Evolutionary conservation across 2,888 invertebrate species (phyloP).

Genomic region (Cosmorhoe ocellata): DNA sequence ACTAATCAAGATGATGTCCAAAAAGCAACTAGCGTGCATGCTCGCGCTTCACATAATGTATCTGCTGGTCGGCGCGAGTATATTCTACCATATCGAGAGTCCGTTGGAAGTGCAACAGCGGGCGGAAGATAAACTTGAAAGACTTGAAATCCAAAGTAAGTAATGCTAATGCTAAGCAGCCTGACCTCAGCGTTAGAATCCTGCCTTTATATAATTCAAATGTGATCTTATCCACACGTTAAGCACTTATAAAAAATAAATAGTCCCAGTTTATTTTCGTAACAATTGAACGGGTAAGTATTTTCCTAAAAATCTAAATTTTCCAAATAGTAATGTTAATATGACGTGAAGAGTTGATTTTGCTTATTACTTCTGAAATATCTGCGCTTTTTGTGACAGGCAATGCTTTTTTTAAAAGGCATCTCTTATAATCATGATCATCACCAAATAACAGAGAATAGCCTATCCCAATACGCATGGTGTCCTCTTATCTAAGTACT

Average conservation of each 20-base stretch:
- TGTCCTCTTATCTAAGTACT: too few relatives aligned
- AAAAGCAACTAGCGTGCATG: slow-evolving; percentile 89
- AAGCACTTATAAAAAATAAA: slow-evolving; percentile 1
- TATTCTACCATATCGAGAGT: slow-evolving; percentile 92
- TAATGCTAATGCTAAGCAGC: slow-evolving; percentile 35
- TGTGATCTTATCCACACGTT: not conserved
- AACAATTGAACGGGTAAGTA: not conserved
- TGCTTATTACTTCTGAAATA: too few relatives aligned
- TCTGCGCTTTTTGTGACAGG: too few relatives aligned
- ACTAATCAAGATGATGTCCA: slow-evolving; percentile 87
- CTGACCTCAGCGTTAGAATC: slow-evolving; percentile 30
- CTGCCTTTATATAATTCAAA: slow-evolving; percentile 21
- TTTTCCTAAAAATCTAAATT: too few relatives aligned
- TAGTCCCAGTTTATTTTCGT: slow-evolving; percentile 15
- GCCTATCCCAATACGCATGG: too few relatives aligned
- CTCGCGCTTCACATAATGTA: slow-evolving; percentile 89
- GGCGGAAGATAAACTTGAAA: slow-evolving; percentile 82
- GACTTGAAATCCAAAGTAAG: slow-evolving; percentile 88
- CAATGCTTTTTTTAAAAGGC: too few relatives aligned
- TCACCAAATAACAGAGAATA: too few relatives aligned
- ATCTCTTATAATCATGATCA: too few relatives aligned
- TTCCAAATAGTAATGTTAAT: too few relatives aligned
- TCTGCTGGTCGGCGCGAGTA: slow-evolving; percentile 90
- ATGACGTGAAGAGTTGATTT: too few relatives aligned
- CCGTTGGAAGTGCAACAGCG: slow-evolving; percentile 85